phyloP scores from a whole-genome alignment of 2,797 vertebrate genomes.

The Artibeus lituratus region DNA sequence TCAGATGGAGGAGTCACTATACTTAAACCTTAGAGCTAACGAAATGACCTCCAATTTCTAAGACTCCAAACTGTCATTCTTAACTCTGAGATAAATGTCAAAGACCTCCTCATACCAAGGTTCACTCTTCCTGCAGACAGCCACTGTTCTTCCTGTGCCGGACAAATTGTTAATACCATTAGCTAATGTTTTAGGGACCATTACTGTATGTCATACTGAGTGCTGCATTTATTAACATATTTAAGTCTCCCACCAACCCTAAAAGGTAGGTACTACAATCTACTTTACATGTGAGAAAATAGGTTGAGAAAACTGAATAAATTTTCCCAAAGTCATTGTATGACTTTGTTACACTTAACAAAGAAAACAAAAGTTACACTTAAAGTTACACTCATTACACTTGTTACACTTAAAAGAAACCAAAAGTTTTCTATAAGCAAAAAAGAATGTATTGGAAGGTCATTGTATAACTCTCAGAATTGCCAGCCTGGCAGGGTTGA shows the following conservation, averaged over 20 bases:
- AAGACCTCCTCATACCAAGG: not conserved
- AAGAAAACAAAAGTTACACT: not conserved
- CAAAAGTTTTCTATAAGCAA: not conserved
- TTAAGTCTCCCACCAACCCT: not conserved
- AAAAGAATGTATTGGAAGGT: not conserved
- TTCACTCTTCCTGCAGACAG: not conserved
- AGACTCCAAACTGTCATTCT: not conserved
- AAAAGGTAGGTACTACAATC: not conserved
- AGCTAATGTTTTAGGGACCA: not conserved
- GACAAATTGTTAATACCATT: not conserved
- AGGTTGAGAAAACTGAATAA: not conserved
- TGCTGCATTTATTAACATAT: not conserved
- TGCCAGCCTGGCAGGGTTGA: not conserved
- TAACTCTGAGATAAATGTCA: not conserved
- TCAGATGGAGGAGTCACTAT: not conserved
- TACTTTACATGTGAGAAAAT: not conserved
- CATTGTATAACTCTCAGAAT: not conserved
- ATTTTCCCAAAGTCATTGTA: not conserved
- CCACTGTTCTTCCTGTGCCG: not conserved
- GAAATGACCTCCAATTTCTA: not conserved
- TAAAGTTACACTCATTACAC: too few relatives aligned
- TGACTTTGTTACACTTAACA: not conserved
- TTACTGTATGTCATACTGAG: not conserved
- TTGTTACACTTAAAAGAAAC: not conserved
- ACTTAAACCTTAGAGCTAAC: not conserved